Conservation (phyloP, 2,113 vertebrate species). For the Chaetodon auriga region DNA sequence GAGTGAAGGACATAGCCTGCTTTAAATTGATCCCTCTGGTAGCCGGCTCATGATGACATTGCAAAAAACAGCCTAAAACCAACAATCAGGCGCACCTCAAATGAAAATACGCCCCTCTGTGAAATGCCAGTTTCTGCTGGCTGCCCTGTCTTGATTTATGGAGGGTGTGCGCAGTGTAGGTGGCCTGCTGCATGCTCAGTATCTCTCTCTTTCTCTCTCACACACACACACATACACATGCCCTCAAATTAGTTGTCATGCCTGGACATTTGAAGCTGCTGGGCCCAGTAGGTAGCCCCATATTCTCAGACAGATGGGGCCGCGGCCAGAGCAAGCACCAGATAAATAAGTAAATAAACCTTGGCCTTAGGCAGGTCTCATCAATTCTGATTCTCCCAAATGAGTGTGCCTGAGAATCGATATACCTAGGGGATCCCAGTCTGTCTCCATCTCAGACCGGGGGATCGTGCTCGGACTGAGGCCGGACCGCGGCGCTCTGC, state of each 20-base stretch:
- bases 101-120: conserved; percentile 56
- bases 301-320: conserved; percentile 48
- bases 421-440: conserved; percentile 60
- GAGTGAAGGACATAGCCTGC: conserved; percentile 39
- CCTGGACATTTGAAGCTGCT: conserved; percentile 23
- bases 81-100: conserved; percentile 52
- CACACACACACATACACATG: background rate
- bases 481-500: background rate
- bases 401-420: conserved; percentile 72
- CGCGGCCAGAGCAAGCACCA: conserved; percentile 40
- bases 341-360: conserved; percentile 74
- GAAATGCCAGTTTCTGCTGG: conserved; percentile 58
- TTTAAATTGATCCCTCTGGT: conserved; percentile 66
- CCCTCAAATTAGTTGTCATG: conserved; percentile 53
- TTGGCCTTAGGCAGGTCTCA: conserved; percentile 59
- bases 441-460: conserved; percentile 57
- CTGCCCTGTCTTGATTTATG: conserved; percentile 57
- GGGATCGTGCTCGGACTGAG: conserved; percentile 34
- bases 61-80: conserved; percentile 62
- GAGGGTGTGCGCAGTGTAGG: conserved; percentile 6
- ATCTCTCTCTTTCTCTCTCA: background rate
- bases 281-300: conserved; percentile 33
- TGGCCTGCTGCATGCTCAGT: conserved; percentile 28
- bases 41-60: conserved; percentile 37
- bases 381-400: conserved; percentile 73